These are phyloP conservation scores for Ptyas mucosa DNA, from an alignment of 2,113 vertebrate genomes.

Conservation along the genomic window DNA sequence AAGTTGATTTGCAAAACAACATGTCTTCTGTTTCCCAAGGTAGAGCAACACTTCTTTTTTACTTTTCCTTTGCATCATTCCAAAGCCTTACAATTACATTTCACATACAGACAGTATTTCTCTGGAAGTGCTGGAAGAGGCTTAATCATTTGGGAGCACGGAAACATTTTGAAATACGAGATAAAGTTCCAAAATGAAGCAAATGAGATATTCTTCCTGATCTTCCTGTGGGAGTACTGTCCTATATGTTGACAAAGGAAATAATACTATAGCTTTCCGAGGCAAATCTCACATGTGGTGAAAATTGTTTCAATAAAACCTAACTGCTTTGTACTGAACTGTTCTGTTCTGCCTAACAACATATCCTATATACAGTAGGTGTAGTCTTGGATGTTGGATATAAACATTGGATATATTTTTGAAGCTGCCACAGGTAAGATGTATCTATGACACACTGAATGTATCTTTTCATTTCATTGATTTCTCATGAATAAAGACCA, in stretches of 20 bases:
- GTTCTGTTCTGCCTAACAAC: not conserved
- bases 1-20: not conserved
- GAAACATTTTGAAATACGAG: not conserved
- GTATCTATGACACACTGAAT: not conserved
- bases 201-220: not conserved
- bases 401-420: not conserved
- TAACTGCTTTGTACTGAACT: not conserved
- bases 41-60: not conserved
- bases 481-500: not conserved
- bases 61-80: not conserved
- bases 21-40: not conserved
- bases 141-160: not conserved
- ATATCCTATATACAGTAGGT: not conserved
- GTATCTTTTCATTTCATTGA: accelerated
- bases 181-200: not conserved
- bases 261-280: not conserved
- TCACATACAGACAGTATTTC: not conserved
- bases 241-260: not conserved
- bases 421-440: accelerated
- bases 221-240: not conserved
- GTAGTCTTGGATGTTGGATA: not conserved
- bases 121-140: not conserved
- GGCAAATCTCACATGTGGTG: not conserved
- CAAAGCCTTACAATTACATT: not conserved
- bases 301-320: not conserved